Conservation (phyloP, 2,888 invertebrate species). For the Drosophila austrosaltans region DNA sequence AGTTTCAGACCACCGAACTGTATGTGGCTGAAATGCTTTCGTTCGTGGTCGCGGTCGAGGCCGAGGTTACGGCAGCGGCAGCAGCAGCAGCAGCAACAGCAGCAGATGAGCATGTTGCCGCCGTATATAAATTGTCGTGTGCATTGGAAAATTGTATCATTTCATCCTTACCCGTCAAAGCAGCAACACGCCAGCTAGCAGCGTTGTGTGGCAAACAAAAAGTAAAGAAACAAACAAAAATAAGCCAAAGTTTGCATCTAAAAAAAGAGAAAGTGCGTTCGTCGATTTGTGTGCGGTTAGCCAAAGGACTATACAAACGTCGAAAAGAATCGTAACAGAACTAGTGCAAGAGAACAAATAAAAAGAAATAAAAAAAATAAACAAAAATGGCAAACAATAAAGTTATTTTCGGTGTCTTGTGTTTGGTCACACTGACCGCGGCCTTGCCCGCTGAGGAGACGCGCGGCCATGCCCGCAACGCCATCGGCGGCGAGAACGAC, state of each 20-base stretch:
- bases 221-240: slow-evolving; percentile 65
- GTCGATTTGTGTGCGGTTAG: too few relatives aligned
- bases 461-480: slow-evolving; percentile 85
- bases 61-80: slow-evolving; percentile 12
- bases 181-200: slow-evolving; percentile 81
- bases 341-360: slow-evolving; percentile 22
- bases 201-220: slow-evolving; percentile 64
- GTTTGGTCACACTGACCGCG: slow-evolving; percentile 86
- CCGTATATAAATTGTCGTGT: slow-evolving; percentile 84
- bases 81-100: slow-evolving; percentile 56
- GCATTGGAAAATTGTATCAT: slow-evolving; percentile 84
- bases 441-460: slow-evolving; percentile 90
- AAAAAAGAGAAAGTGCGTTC: slow-evolving; percentile 45
- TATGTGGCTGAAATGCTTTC: slow-evolving; percentile 38
- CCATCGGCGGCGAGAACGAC: slow-evolving; percentile 88
- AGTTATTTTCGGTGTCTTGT: slow-evolving; percentile 84
- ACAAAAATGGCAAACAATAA: slow-evolving; percentile 84
- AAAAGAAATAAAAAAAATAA: slow-evolving; percentile 38
- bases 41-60: slow-evolving; percentile 15
- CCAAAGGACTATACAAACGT: slow-evolving; percentile 63
- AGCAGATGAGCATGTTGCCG: slow-evolving; percentile 76
- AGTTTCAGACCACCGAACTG: slow-evolving; percentile 50
- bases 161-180: slow-evolving; percentile 84
- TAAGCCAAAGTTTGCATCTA: slow-evolving; percentile 5
- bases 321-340: not conserved